Percentiles rank a stretch among this genome's conserved stretches.
phyloP scores from a whole-genome alignment of 2,888 invertebrate genomes.

The Achlya flavicornis region DNA sequence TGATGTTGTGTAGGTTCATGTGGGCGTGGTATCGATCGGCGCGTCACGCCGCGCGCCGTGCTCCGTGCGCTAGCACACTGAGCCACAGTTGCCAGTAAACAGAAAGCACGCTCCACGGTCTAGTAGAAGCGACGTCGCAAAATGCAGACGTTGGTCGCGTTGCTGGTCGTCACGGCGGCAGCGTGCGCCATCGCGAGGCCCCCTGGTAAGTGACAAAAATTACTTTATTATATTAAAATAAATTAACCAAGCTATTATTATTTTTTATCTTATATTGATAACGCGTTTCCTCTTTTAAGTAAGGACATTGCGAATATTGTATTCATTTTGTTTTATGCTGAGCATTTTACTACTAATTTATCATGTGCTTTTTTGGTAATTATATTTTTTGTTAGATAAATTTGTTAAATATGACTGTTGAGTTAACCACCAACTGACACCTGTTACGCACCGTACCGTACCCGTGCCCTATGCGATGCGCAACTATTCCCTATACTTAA shows the following conservation, averaged over 20 bases:
- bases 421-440: conserved; percentile 34
- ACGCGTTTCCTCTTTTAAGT: conserved; percentile 33
- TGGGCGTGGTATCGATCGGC: conserved; percentile 80
- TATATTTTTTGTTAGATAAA: background rate
- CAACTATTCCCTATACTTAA: background rate
- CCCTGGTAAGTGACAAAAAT: conserved; percentile 54
- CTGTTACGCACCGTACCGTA: conserved; percentile 48
- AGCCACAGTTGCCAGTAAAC: conserved; percentile 52
- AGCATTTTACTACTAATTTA: background rate
- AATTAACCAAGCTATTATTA: background rate
- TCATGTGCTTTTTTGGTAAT: background rate
- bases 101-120: conserved; percentile 41
- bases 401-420: background rate
- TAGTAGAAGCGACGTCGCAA: conserved; percentile 35
- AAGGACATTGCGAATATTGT: conserved; percentile 15
- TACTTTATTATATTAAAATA: background rate
- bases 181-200: conserved; percentile 59
- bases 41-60: conserved; percentile 46
- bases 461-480: background rate
- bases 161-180: conserved; percentile 51
- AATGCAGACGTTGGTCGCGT: conserved; percentile 59
- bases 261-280: conserved; percentile 37
- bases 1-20: conserved; percentile 53
- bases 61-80: conserved; percentile 55
- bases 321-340: background rate